phyloP scores from a whole-genome alignment of 2,888 invertebrate genomes.

The Leptura quadrifasciata region DNA sequence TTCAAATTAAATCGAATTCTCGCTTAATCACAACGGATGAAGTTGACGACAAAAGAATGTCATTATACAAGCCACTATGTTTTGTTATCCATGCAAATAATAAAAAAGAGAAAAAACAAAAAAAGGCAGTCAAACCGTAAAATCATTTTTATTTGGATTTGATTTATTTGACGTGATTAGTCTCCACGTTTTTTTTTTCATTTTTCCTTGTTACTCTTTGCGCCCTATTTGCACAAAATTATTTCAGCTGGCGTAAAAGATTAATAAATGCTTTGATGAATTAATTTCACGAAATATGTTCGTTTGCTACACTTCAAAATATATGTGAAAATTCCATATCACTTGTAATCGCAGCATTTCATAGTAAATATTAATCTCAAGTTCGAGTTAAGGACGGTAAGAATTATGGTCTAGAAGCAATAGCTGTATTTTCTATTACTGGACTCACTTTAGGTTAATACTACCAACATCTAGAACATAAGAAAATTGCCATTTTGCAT shows the following conservation, averaged over 20 bases:
- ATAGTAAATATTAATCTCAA: too few relatives aligned
- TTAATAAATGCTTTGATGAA: constrained; percentile 2
- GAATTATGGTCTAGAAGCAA: too few relatives aligned
- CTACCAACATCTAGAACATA: too few relatives aligned
- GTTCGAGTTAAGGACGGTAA: too few relatives aligned
- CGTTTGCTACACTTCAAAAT: background rate
- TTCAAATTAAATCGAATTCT: background rate
- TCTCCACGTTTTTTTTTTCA: background rate
- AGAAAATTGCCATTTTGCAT: too few relatives aligned
- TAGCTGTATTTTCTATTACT: too few relatives aligned
- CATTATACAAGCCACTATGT: background rate
- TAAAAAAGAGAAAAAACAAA: background rate
- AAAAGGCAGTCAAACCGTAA: background rate
- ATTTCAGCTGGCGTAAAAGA: background rate
- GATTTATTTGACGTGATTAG: background rate
- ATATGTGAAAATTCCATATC: background rate
- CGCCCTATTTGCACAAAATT: background rate
- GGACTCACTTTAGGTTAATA: too few relatives aligned
- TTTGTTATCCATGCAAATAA: background rate
- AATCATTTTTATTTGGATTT: background rate
- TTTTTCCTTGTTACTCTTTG: background rate
- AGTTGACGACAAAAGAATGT: background rate
- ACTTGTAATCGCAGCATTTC: background rate
- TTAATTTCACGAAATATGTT: background rate
- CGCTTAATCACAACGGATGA: background rate